Percentiles rank a stretch among this genome's conserved stretches.
These are phyloP conservation scores for Oxystoma pomonae DNA, from an alignment of 2,888 invertebrate genomes.

Conservation along the genomic window DNA sequence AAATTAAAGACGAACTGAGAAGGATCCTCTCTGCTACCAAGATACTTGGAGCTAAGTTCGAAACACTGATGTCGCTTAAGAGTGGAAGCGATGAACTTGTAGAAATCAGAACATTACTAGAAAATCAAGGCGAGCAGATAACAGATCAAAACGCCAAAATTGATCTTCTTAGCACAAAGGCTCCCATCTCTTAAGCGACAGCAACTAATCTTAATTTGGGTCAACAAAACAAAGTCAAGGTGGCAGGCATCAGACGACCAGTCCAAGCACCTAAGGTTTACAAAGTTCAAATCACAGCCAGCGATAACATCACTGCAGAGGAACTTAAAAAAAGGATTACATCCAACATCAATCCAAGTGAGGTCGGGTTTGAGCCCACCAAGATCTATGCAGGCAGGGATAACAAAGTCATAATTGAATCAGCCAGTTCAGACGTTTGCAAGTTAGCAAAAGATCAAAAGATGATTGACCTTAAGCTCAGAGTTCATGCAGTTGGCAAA, in stretches of 20 bases:
- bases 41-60: background rate
- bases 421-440: background rate
- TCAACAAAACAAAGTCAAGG: background rate
- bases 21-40: background rate
- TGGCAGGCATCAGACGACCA: background rate
- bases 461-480: background rate
- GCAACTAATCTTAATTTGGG: too few relatives aligned
- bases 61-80: background rate
- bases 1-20: background rate
- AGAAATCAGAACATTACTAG: background rate
- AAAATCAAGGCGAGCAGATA: background rate
- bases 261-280: background rate
- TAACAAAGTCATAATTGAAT: conserved; percentile 3
- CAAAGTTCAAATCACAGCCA: background rate
- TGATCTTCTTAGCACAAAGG: background rate
- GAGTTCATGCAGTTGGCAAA: background rate
- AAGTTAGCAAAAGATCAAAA: background rate
- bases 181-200: background rate
- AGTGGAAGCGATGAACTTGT: background rate
- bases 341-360: background rate
- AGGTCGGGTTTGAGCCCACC: conserved; percentile 1
- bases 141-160: background rate
- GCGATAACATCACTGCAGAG: background rate
- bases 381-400: conserved; percentile 4
- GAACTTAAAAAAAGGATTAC: background rate